Conservation (phyloP, 2,113 vertebrate species). For the Jacana jacana region DNA sequence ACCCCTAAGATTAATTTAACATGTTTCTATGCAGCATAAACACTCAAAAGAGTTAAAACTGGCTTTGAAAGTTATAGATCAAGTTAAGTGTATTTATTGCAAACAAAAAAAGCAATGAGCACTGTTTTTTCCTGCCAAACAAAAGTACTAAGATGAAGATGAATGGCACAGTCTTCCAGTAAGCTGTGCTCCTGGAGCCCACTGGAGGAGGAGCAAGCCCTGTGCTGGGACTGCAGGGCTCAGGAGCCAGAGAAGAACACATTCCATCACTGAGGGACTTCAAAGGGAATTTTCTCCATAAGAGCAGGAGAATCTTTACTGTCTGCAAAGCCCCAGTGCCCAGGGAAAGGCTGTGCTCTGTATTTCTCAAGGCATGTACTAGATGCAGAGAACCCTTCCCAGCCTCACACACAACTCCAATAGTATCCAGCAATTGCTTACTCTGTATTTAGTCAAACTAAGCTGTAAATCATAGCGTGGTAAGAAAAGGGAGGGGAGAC, state of each 20-base stretch:
- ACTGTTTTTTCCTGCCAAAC: neutral
- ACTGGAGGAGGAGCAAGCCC: neutral
- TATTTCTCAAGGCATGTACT: neutral
- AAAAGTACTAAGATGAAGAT: neutral
- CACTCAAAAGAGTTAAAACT: neutral
- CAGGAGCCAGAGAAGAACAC: neutral
- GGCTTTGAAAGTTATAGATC: neutral
- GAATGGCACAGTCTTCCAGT: fast-evolving
- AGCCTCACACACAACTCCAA: neutral
- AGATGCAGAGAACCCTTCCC: neutral
- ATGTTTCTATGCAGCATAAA: neutral
- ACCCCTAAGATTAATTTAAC: neutral
- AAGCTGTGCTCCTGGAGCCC: neutral
- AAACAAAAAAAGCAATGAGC: neutral
- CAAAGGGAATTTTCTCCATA: neutral
- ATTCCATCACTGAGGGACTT: neutral
- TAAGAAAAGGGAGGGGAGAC: too few species aligned
- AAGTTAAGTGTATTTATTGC: neutral
- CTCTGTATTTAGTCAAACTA: neutral
- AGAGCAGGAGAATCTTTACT: neutral
- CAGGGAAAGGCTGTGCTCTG: neutral
- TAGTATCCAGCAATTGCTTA: neutral
- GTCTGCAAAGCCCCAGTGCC: neutral
- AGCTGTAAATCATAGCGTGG: neutral
- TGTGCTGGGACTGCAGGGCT: neutral